phyloP scores from a whole-genome alignment of 2,888 invertebrate species.

The Ormyrus thymus region DNA sequence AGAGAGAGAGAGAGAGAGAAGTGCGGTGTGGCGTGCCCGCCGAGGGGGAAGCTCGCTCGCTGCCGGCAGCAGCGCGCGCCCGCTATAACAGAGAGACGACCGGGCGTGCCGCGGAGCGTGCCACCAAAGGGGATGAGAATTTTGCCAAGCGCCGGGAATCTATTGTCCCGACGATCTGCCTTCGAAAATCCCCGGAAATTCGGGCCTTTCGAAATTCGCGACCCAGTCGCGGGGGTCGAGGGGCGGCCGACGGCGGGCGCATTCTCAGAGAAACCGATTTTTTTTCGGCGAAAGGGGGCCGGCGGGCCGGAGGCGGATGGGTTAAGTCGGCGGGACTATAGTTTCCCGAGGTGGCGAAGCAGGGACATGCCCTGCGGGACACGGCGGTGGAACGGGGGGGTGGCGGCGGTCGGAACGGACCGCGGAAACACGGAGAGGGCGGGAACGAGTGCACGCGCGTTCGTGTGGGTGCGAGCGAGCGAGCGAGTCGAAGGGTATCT shows the following conservation, averaged over 20 bases:
- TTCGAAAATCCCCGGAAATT: slow-evolving; percentile 60
- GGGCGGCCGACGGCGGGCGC: not conserved
- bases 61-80: slow-evolving; percentile 66
- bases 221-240: not conserved
- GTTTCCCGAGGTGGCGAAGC: slow-evolving; percentile 58
- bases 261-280: slow-evolving; percentile 63
- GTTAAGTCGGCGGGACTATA: slow-evolving; percentile 62
- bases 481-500: slow-evolving; percentile 56
- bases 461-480: slow-evolving; percentile 54
- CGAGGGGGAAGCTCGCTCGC: slow-evolving; percentile 64
- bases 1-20: slow-evolving; percentile 41
- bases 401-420: slow-evolving; percentile 73
- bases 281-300: slow-evolving; percentile 51
- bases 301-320: not conserved
- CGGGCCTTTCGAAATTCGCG: too few species aligned
- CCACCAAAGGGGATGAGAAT: slow-evolving; percentile 75
- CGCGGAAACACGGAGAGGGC: slow-evolving; percentile 74
- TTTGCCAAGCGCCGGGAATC: slow-evolving; percentile 65
- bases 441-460: slow-evolving; percentile 64
- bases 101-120: slow-evolving; percentile 75
- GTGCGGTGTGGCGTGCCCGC: not conserved
- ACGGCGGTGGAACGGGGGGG: slow-evolving; percentile 67
- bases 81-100: slow-evolving; percentile 73
- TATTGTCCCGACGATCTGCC: slow-evolving; percentile 65
- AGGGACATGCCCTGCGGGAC: slow-evolving; percentile 74